Conservation (phyloP, 1,140 invertebrate species). For the Drosophila nigrodunni region DNA sequence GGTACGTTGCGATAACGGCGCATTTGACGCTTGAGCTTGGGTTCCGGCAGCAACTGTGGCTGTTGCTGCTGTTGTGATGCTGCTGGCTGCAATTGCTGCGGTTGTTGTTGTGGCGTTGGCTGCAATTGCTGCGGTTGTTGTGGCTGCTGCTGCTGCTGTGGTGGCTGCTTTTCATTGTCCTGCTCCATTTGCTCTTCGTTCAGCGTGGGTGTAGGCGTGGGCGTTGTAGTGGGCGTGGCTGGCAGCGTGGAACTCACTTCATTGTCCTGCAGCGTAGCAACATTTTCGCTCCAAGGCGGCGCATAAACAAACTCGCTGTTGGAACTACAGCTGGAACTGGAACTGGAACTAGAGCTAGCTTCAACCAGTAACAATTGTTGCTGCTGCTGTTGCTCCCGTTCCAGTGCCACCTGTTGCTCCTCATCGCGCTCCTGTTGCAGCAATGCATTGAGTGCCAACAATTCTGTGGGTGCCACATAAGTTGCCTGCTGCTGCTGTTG, state of each 20-base stretch:
- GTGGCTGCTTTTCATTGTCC: background rate
- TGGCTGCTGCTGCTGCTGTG: slow-evolving; percentile 8
- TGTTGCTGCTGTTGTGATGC: slow-evolving; percentile 5
- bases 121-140: slow-evolving; percentile 15
- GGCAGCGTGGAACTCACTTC: slow-evolving; percentile 67
- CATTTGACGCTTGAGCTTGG: slow-evolving; percentile 44
- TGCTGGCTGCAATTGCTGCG: background rate
- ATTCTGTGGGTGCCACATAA: slow-evolving; percentile 43
- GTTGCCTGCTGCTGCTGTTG: slow-evolving; percentile 12
- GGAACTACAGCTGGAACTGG: slow-evolving; percentile 32
- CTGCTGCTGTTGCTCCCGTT: slow-evolving; percentile 49
- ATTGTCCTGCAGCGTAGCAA: slow-evolving; percentile 59
- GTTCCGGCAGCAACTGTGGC: background rate
- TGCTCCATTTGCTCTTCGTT: background rate
- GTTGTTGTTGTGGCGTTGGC: background rate
- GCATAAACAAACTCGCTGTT: slow-evolving; percentile 34
- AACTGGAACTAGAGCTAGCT: slow-evolving; percentile 38
- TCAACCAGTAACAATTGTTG: slow-evolving; percentile 42
- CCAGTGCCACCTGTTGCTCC: slow-evolving; percentile 74
- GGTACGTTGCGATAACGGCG: slow-evolving; percentile 75
- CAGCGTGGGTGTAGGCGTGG: background rate
- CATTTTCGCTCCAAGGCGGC: slow-evolving; percentile 5
- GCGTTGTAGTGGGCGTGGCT: slow-evolving; percentile 42
- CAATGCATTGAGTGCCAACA: slow-evolving; percentile 73
- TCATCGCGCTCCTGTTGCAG: slow-evolving; percentile 78